Percentiles rank a stretch among this genome's conserved stretches.
Conservation (phyloP, 37 sponge, comb jelly and placozoan genomes). For the Geodia barretti region DNA sequence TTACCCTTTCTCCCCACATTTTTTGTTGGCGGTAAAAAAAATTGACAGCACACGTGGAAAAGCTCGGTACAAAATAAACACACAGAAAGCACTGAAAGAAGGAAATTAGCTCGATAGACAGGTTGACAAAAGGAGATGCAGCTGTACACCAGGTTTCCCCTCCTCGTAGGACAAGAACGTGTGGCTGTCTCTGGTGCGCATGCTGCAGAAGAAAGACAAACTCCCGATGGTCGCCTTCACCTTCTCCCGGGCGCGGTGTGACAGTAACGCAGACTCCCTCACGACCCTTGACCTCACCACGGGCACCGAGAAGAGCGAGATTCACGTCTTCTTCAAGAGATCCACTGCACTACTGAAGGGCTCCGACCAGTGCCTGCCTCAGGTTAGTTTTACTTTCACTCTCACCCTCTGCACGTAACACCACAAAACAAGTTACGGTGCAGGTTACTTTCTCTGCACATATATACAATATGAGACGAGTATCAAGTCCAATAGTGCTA, state of each 20-base stretch:
- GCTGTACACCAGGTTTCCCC: neutral
- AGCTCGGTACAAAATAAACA: neutral
- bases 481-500: too few relatives aligned
- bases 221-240: slow-evolving; percentile 96
- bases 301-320: slow-evolving; percentile 78
- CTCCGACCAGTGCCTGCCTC: slow-evolving; percentile 84
- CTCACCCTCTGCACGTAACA: too few relatives aligned
- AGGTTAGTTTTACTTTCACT: too few relatives aligned
- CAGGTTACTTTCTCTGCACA: too few relatives aligned
- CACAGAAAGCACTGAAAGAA: too few relatives aligned
- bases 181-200: slow-evolving; percentile 77
- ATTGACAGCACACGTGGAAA: too few relatives aligned
- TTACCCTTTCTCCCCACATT: too few relatives aligned
- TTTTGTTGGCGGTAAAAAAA: too few relatives aligned
- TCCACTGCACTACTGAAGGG: slow-evolving; percentile 81
- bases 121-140: slow-evolving; percentile 7
- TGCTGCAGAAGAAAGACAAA: slow-evolving; percentile 80
- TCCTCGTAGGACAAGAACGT: slow-evolving; percentile 88
- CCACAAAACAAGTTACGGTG: too few relatives aligned
- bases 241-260: slow-evolving; percentile 87
- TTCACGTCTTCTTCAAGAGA: slow-evolving; percentile 86
- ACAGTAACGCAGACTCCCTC: slow-evolving; percentile 82
- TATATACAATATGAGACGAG: too few relatives aligned
- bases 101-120: too few relatives aligned
- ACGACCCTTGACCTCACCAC: slow-evolving; percentile 81